These are phyloP conservation scores for Gymnoscopelus braueri DNA, from an alignment of 2,797 vertebrate species.

Conservation along the genomic window DNA sequence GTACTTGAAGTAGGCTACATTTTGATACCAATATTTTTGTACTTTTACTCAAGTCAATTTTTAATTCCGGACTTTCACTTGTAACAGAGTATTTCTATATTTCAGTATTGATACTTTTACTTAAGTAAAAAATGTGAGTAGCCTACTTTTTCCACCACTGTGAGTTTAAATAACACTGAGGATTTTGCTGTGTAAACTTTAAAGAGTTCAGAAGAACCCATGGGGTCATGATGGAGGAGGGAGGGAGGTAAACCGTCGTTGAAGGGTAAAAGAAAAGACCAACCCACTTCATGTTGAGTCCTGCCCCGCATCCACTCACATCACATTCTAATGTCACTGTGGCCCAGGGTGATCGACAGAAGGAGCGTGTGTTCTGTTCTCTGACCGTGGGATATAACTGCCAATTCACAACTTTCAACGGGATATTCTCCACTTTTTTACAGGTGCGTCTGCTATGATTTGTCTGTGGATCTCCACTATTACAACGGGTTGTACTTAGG, in stretches of 20 bases:
- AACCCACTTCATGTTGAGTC: slow-evolving; percentile 67
- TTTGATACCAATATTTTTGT: too few species aligned
- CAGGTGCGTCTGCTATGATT: slow-evolving; percentile 46
- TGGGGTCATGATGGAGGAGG: background rate
- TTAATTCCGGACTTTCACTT: too few species aligned
- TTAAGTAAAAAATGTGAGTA: too few species aligned
- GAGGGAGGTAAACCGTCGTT: slow-evolving; percentile 39
- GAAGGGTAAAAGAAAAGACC: slow-evolving; percentile 48
- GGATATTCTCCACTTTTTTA: slow-evolving; percentile 29
- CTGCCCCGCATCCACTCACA: slow-evolving; percentile 57
- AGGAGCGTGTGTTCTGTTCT: slow-evolving; percentile 17
- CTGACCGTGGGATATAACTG: slow-evolving; percentile 18
- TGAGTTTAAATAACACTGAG: background rate
- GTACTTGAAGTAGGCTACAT: too few species aligned
- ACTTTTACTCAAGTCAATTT: too few species aligned
- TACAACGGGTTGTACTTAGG: too few species aligned
- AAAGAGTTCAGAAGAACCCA: slow-evolving; percentile 16
- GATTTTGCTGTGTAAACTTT: background rate
- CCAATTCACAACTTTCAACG: background rate
- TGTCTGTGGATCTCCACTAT: too few species aligned
- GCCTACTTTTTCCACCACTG: too few species aligned
- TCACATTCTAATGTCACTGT: slow-evolving; percentile 39
- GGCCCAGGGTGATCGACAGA: slow-evolving; percentile 31
- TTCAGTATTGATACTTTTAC: too few species aligned
- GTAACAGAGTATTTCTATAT: too few species aligned